These are phyloP conservation scores for Parazoanthus swiftii DNA, from an alignment of 92 coral and sea anemone genomes.

Conservation along the genomic window DNA sequence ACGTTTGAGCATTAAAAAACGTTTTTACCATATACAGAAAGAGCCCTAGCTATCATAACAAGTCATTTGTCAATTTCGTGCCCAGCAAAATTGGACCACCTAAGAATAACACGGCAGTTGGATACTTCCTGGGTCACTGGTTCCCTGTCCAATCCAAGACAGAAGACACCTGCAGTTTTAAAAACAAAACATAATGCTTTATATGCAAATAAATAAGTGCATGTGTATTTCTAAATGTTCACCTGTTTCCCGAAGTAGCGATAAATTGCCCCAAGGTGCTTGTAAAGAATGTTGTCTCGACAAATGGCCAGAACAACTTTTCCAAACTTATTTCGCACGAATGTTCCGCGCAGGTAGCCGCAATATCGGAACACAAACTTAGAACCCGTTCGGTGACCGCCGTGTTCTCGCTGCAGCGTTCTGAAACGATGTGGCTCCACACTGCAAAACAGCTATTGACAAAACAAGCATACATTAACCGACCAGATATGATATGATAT, in stretches of 20 bases:
- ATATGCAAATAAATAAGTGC: too few species aligned
- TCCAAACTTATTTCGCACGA: constrained; percentile 7
- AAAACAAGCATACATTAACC: not conserved
- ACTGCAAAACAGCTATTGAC: constrained; percentile 20
- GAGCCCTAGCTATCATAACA: too few species aligned
- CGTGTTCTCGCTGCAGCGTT: not conserved
- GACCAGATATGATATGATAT: too few species aligned
- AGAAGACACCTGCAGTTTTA: too few species aligned
- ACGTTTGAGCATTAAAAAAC: too few species aligned
- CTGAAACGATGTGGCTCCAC: constrained; percentile 21
- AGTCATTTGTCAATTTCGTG: too few species aligned
- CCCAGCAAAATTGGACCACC: too few species aligned
- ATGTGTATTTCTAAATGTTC: not conserved
- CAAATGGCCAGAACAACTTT: constrained; percentile 2
- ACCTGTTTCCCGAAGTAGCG: not conserved
- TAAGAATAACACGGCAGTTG: too few species aligned
- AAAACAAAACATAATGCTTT: too few species aligned
- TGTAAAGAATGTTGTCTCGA: constrained; percentile 14
- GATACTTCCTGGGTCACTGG: too few species aligned
- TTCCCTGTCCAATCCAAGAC: too few species aligned
- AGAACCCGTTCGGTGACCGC: not conserved
- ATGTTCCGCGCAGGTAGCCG: not conserved
- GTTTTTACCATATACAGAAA: too few species aligned
- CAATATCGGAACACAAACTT: not conserved
- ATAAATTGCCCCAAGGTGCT: constrained; percentile 17